phyloP scores from a whole-genome alignment of 2,797 vertebrate species.

The Brachyalestes nurse region DNA sequence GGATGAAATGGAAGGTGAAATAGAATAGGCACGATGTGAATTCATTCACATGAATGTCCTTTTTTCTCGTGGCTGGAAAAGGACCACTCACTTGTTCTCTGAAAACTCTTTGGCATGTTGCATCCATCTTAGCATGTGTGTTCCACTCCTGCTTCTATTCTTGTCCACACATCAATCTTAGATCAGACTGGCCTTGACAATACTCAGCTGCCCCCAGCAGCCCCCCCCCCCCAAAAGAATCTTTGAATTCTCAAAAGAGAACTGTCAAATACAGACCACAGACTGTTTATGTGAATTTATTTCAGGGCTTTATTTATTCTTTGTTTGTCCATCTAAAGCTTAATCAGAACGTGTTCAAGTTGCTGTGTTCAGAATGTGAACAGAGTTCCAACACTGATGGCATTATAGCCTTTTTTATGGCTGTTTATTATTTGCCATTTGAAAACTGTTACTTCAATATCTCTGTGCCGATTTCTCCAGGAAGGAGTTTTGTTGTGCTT shows the following conservation, averaged over 20 bases:
- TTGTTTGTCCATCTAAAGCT: neutral
- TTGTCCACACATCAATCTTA: constrained; percentile 54
- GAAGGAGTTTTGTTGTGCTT: constrained; percentile 1
- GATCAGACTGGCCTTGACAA: constrained; percentile 39
- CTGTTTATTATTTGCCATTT: neutral
- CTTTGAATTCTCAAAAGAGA: constrained; percentile 50
- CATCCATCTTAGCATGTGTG: constrained; percentile 48
- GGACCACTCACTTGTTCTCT: constrained; percentile 29
- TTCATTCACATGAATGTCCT: constrained; percentile 57
- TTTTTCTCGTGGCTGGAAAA: constrained; percentile 26
- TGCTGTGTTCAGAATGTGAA: neutral
- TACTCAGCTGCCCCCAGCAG: constrained; percentile 29
- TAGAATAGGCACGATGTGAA: constrained; percentile 62
- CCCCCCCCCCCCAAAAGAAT: constrained; percentile 34
- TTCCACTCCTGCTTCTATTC: constrained; percentile 47
- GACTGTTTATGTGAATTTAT: constrained; percentile 41
- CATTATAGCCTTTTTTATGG: neutral
- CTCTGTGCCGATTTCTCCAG: neutral
- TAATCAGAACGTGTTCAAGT: neutral
- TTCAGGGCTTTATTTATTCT: constrained; percentile 10
- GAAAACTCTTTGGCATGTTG: constrained; percentile 38
- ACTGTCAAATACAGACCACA: constrained; percentile 46
- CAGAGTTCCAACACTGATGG: neutral
- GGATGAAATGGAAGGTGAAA: constrained; percentile 68
- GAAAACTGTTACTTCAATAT: neutral